Evolutionary conservation across 2,888 invertebrate genomes (phyloP).

Genomic region (Unio delphinus): DNA sequence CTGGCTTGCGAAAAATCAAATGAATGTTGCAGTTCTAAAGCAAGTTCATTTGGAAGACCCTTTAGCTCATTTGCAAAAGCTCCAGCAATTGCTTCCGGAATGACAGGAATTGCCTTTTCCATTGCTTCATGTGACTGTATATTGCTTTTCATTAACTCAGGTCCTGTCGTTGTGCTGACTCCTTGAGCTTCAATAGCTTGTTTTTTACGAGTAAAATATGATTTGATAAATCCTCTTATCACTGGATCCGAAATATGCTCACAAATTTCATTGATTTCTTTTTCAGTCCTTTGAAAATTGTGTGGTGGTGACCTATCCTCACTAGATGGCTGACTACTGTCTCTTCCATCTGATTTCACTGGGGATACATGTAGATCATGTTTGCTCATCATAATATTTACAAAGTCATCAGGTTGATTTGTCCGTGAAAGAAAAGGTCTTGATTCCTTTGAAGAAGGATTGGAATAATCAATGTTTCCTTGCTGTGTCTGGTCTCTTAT

Average conservation of each 20-base stretch:
- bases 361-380: constrained; percentile 18
- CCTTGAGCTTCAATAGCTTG: constrained; percentile 6
- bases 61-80: no score
- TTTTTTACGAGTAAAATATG: constrained; percentile 42
- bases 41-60: constrained; percentile 14
- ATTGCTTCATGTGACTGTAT: background rate
- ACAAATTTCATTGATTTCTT: constrained; percentile 53
- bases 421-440: no score
- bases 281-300: constrained; percentile 27
- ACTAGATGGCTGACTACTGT: constrained; percentile 52
- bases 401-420: no score
- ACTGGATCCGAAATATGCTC: constrained; percentile 53
- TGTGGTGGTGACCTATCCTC: constrained; percentile 35
- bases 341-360: constrained; percentile 41
- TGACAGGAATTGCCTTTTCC: no score
- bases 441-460: no score
- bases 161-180: background rate
- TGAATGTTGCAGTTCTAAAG: constrained; percentile 27
- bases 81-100: no score
- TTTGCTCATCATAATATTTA: no score
- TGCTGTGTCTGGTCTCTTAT: no score
- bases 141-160: constrained; percentile 1
- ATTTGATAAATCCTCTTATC: constrained; percentile 52
- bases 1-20: constrained; percentile 21
- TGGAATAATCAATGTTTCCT: no score